Evolutionary conservation across 2,797 vertebrate genomes (phyloP).

Genomic region (Melanotaenia trifasciata): DNA sequence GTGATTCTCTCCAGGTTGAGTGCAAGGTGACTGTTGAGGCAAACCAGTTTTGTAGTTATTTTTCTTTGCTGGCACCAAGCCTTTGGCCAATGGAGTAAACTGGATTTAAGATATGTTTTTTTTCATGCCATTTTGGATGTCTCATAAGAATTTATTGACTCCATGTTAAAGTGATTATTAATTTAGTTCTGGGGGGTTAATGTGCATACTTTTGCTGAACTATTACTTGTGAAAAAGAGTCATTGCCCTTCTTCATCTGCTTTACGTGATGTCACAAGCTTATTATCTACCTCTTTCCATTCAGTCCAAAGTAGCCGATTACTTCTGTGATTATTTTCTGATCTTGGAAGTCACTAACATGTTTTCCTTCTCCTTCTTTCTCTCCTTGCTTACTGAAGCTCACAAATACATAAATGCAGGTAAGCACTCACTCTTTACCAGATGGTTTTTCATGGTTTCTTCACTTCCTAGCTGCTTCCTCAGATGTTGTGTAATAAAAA

Average conservation of each 20-base stretch:
- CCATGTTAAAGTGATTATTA: not conserved
- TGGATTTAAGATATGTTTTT: not conserved
- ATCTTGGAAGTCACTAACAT: constrained; percentile 45
- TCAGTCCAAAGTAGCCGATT: not conserved
- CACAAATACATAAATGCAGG: constrained; percentile 84
- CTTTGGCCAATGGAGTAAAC: not conserved
- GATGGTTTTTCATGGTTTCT: not conserved
- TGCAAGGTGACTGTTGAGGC: constrained; percentile 19
- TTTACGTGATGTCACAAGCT: constrained; percentile 20
- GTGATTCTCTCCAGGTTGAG: constrained; percentile 12
- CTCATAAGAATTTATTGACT: not conserved
- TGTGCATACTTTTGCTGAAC: constrained; percentile 10
- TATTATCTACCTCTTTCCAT: constrained; percentile 1
- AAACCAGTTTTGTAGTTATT: constrained; percentile 27
- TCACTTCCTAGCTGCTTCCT: not conserved
- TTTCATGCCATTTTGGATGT: too few species aligned
- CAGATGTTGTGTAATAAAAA: not conserved
- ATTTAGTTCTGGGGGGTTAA: not conserved
- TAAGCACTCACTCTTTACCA: constrained; percentile 67
- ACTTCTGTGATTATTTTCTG: constrained; percentile 7
- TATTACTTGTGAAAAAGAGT: constrained; percentile 10
- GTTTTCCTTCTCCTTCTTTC: constrained; percentile 17
- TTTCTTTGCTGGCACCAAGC: constrained; percentile 4
- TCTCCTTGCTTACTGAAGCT: constrained; percentile 76
- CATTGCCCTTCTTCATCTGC: constrained; percentile 26